Evolutionary conservation across 2,113 vertebrate genomes (phyloP), one percentile per base, ranked within the genome.

Genomic region (Lophotis ruficrista): DNA sequence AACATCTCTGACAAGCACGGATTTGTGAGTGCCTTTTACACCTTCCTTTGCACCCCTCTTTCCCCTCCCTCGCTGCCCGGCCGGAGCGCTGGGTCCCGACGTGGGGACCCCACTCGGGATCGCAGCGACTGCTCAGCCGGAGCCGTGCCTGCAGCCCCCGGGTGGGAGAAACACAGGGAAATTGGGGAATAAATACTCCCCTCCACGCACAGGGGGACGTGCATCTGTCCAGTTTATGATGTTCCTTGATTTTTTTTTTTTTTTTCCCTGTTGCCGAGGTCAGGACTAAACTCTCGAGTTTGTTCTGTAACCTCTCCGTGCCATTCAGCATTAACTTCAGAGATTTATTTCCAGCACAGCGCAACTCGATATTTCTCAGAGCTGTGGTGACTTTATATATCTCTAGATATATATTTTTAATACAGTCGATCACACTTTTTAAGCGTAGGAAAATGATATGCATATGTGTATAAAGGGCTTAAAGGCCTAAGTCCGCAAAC

Each of bases 1-100:
- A 99, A 99, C 98, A 99, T 99, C 97, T 99, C 99, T 68, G 99
- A 99, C 98, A 99, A 99, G 97, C 99, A 99, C 54, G 99, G 99
- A 98, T 99, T 99, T 99, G 99, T 99, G 98, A 99, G 99, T 99
- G 84, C 86, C 96, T 96, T 93, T 94, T 98, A 96, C 97, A 83
- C 80, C 81, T 87, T 60, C 60, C 30, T 71, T 45, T 9, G 33
- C 38, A 43, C 33, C 43, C n/a, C 25, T 9, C 43, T 4, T n/a
- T 11, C 19, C 21, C 48, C 58, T 50, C 50, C 37, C n/a, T 30
- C 20, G 4, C 27, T 24, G 4, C 37, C 69, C 13, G 47, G 51
- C 62, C 51, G 24, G 84, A 75, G 87, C 71, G 12, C 66, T 41
- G 83, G 77, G 57, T 80, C 71, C 53, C 31, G 10, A 58, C 9